Conservation (phyloP, 2,113 vertebrate species). For the Amphiprion ocellaris region DNA sequence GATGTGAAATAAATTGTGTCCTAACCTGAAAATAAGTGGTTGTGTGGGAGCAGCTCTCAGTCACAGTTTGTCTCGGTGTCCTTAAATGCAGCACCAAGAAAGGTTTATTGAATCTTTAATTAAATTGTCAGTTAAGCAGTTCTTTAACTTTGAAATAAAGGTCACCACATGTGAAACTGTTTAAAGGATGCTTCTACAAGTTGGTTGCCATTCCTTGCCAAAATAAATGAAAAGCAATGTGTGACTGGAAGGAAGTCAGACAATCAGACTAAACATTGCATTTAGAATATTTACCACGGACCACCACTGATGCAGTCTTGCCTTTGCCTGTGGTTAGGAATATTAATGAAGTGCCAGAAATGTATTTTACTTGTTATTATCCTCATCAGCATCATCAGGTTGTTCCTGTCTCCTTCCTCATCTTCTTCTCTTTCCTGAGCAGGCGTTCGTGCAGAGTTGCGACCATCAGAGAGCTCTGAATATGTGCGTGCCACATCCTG, state of each 20-base stretch:
- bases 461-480: slow-evolving; percentile 9
- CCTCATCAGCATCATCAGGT: neutral
- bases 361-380: neutral
- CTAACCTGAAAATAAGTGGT: too few relatives aligned
- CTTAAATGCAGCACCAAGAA: neutral
- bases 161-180: neutral
- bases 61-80: neutral
- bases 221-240: neutral
- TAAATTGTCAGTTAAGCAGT: too few relatives aligned
- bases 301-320: neutral
- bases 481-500: slow-evolving; percentile 16
- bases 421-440: slow-evolving; percentile 1
- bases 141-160: neutral
- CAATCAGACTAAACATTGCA: neutral
- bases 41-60: neutral
- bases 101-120: neutral
- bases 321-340: neutral
- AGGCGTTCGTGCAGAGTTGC: neutral
- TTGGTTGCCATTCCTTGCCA: neutral
- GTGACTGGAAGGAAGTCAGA: neutral
- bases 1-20: too few relatives aligned
- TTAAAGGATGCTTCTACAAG: neutral
- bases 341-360: too few relatives aligned
- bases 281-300: neutral
- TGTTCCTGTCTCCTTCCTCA: neutral